phyloP scores from a whole-genome alignment of 1,140 invertebrate species.

The Eueides isabella region DNA sequence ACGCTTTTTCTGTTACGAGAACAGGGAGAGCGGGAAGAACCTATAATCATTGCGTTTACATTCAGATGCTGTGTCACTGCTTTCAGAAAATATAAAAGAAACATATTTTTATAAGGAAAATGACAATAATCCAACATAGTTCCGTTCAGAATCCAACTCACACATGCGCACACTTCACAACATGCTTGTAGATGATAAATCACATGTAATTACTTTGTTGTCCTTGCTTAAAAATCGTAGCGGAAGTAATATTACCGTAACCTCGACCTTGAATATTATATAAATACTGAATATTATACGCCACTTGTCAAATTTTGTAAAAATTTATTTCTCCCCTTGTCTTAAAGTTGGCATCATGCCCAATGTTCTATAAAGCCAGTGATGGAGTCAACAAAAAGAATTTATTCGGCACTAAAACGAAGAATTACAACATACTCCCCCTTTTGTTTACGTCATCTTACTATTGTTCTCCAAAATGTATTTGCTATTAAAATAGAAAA shows the following conservation, averaged over 20 bases:
- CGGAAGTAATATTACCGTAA: neutral
- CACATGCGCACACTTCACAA: no score
- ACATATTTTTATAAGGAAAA: no score
- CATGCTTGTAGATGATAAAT: neutral
- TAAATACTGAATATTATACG: neutral
- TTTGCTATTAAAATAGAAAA: conserved; percentile 27
- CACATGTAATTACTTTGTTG: neutral
- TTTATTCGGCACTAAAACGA: conserved; percentile 32
- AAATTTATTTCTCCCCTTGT: conserved; percentile 8
- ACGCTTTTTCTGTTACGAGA: no score
- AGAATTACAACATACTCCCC: conserved; percentile 32
- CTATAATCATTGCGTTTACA: no score
- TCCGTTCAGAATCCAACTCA: no score
- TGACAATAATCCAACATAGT: neutral
- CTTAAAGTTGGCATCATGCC: conserved; percentile 24
- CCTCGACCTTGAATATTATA: neutral
- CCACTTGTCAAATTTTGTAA: neutral
- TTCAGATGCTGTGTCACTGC: no score
- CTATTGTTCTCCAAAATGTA: conserved; percentile 18
- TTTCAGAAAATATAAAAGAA: no score
- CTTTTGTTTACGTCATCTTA: conserved; percentile 30
- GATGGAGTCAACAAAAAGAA: conserved; percentile 35
- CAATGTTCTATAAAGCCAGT: conserved; percentile 29
- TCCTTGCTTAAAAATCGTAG: neutral
- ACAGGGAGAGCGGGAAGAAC: no score